phyloP scores from a whole-genome alignment of 2,113 vertebrate genomes.

The Centropristis striata region DNA sequence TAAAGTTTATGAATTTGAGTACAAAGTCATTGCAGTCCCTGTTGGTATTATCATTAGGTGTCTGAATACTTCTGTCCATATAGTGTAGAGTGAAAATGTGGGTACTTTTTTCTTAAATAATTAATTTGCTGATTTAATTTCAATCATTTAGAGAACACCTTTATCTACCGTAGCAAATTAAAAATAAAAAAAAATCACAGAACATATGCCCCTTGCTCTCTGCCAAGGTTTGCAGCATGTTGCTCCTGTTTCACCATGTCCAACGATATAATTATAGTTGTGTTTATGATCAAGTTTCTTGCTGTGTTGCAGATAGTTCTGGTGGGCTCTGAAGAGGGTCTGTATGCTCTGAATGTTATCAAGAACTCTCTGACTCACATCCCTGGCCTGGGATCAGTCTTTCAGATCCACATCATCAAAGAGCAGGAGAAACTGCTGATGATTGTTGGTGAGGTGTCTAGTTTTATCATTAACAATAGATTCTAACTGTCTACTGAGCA shows the following conservation, averaged over 20 bases:
- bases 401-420: conserved; percentile 98
- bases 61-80: too few relatives aligned
- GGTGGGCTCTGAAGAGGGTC: conserved; percentile 98
- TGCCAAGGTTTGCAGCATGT: conserved; percentile 7
- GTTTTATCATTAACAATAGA: conserved; percentile 1
- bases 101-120: background rate
- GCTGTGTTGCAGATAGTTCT: conserved; percentile 90
- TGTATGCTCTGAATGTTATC: conserved; percentile 97
- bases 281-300: background rate
- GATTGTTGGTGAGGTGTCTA: conserved; percentile 87
- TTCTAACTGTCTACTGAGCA: background rate
- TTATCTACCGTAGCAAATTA: background rate
- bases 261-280: background rate
- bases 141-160: background rate
- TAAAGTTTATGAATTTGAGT: too few relatives aligned
- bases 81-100: too few relatives aligned
- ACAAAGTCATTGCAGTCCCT: too few relatives aligned
- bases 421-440: conserved; percentile 98
- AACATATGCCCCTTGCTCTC: conserved; percentile 21
- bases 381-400: conserved; percentile 96
- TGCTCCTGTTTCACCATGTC: conserved; percentile 13
- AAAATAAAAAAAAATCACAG: background rate
- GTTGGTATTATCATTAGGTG: too few relatives aligned
- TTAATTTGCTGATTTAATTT: background rate
- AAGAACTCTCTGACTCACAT: conserved; percentile 98